Base-by-base conservation (phyloP, 2,888 invertebrate species). In the Drosophila mulleri region DNA sequence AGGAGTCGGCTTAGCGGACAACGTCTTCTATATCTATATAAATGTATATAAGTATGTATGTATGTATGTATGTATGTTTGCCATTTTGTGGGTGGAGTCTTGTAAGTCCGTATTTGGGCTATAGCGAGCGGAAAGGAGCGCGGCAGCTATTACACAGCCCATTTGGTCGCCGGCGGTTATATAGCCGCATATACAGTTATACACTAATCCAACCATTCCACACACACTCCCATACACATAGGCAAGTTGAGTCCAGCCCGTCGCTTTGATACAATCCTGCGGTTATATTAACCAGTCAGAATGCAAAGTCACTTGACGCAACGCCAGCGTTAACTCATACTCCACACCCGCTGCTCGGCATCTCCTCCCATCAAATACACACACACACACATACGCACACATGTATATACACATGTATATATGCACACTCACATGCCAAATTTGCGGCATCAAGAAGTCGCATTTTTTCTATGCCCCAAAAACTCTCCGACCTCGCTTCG, bases 221-320 rank as follows among this genome's bases (percentile, higher is more conserved):
- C 39, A 6, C 41, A n/a, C 42, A 48, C 52, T 18, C 16, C 18
- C 18, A n/a, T 41, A 20, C 52, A 58, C 20, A 56, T 48, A 48
- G 54, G 7, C 45, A 26, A 8, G 47, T 39, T 26, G 5, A 44
- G 77, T 54, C 35, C 52, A 56, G 64, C 75, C 71, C 65, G 78
- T 53, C 73, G 72, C 53, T 81, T 70, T 82, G 81, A 80, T 90
- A 76, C 83, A 89, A 89, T 89, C 87, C 92, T 92, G 92, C 83
- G 92, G 92, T 92, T 91, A 91, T 91, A 92, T 92, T 92, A 92
- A 92, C 92, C 92, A 92, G 92, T 92, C 91, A 92, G 89, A 88
- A 87, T 80, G 83, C 89, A 91, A 91, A 91, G 92, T 91, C 91
- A 88, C 76, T 80, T 78, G 75, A 72, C 83, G 67, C 68, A 67